Evolutionary conservation across 53 echinoderm and acorn worm species (phyloP), one percentile per base, ranked within the genome.

Genomic region (Arbacia lixula): DNA sequence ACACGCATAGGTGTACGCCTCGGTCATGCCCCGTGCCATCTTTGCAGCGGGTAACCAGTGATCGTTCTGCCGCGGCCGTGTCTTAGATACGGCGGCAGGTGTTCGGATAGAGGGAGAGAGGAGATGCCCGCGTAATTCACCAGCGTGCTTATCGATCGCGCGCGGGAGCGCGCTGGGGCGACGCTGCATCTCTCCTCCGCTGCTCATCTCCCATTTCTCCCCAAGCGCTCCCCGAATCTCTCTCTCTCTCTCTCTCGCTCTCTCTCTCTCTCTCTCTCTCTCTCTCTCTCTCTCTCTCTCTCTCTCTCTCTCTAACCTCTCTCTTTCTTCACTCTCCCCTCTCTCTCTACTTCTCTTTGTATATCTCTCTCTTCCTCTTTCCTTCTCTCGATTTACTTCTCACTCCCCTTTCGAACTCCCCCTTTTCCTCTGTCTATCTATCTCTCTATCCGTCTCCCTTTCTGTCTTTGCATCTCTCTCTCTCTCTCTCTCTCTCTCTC

Each of bases 91-190:
- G 22, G 57, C 57, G 77, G 77, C 77, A 77, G 77, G 77, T 77
- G 77, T 56, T 58, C 25, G 21, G 32, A 4, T 21, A 33, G 8
- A 52, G 74, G 52, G 54, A 20, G 21, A 77, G 39, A 58, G 57
- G 57, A 28, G 58, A 39, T 21, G 60, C 77, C 39, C 9, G 77
- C 16, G 77, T 77, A 77, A 77, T 77, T 77, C 77, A 77, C 77
- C 77, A 22, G 77, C 77, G 40, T 77, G 77, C 77, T 77, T 77
- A 77, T 77, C 77, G 77, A 77, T 77, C 77, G 77, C 38, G 40
- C 41, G 57, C 77, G 77, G 57, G 77, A 77, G 77, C 58, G 77
- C 77, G 77, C 77, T 25, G 20, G 58, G 77, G 77, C 57, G 58
- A 77, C 38, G 77, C 58, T 77, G 34, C 77, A 12, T 9, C 77